Evolutionary conservation across 2,888 invertebrate genomes (phyloP).

Genomic region (Leptinotarsa tumamoca): DNA sequence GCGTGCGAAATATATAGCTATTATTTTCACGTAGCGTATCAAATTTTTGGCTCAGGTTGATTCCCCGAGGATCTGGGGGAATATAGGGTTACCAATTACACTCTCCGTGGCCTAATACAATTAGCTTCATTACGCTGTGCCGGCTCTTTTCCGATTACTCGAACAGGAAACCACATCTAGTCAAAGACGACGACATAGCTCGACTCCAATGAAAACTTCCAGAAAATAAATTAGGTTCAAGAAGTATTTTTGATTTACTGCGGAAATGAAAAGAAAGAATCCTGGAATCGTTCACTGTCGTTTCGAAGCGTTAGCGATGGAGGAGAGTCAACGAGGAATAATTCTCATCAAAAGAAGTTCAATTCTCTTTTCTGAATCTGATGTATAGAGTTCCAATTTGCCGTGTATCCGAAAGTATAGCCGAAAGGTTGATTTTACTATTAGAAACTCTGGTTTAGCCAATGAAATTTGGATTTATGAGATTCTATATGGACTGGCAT

Average conservation of each 20-base stretch:
- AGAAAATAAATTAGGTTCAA: constrained; percentile 16
- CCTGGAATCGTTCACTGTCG: constrained; percentile 10
- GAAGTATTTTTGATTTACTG: constrained; percentile 19
- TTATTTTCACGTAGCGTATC: constrained; percentile 38
- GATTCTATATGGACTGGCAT: background rate
- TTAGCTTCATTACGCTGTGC: constrained; percentile 56
- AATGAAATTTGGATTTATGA: background rate
- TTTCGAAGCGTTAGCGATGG: constrained; percentile 5
- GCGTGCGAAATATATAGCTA: constrained; percentile 9
- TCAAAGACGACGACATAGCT: constrained; percentile 7
- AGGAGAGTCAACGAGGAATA: background rate
- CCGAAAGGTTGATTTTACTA: constrained; percentile 1
- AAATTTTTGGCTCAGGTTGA: constrained; percentile 53
- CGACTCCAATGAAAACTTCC: background rate
- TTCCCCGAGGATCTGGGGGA: constrained; percentile 46
- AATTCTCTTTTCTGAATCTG: background rate
- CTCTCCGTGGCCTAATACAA: constrained; percentile 56
- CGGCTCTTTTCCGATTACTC: constrained; percentile 48
- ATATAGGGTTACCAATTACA: constrained; percentile 60
- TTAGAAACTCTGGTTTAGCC: background rate
- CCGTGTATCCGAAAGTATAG: background rate
- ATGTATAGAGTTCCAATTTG: constrained; percentile 2
- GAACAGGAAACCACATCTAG: constrained; percentile 37
- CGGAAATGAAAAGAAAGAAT: constrained; percentile 14
- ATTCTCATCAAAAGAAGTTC: constrained; percentile 14